Percentiles rank a stretch among this genome's conserved stretches.
These are phyloP conservation scores for Pharmacophagus antenor DNA, from an alignment of 2,888 invertebrate species.

Conservation along the genomic window DNA sequence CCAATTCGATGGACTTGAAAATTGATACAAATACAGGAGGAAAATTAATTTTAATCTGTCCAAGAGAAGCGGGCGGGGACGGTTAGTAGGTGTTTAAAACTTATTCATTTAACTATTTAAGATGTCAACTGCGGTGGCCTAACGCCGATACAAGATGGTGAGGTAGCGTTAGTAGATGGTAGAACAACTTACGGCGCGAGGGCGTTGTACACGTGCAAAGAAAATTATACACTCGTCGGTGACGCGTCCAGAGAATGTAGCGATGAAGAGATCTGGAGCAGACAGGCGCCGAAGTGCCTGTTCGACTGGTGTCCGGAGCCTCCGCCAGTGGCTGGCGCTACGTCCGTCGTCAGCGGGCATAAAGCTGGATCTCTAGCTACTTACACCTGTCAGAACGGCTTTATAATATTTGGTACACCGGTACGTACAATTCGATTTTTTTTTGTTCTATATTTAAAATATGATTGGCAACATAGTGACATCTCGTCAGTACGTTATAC, in stretches of 20 bases:
- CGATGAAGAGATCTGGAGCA: slow-evolving; percentile 88
- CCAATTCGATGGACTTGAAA: too few relatives aligned
- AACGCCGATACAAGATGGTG: slow-evolving; percentile 86
- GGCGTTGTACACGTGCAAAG: slow-evolving; percentile 88
- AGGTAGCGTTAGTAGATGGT: slow-evolving; percentile 83
- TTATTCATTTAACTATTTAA: too few relatives aligned
- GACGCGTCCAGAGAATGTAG: slow-evolving; percentile 86
- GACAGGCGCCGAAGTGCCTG: slow-evolving; percentile 88
- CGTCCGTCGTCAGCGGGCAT: slow-evolving; percentile 85
- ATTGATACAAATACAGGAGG: too few relatives aligned
- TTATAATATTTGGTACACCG: slow-evolving; percentile 90
- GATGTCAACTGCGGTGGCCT: slow-evolving; percentile 91
- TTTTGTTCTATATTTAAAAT: too few relatives aligned
- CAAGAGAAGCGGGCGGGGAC: too few relatives aligned
- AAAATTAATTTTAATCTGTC: too few relatives aligned
- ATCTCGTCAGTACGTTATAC: too few relatives aligned
- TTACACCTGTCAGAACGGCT: slow-evolving; percentile 91
- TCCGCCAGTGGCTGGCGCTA: slow-evolving; percentile 87
- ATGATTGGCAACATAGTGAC: background rate
- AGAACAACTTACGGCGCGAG: slow-evolving; percentile 90
- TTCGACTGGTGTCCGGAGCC: slow-evolving; percentile 95
- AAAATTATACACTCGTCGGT: slow-evolving; percentile 92
- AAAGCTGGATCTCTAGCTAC: slow-evolving; percentile 90
- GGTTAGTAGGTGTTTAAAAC: too few relatives aligned
- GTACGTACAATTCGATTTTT: too few relatives aligned